Evolutionary conservation across 2,888 invertebrate species (phyloP).

Genomic region (Macrosoma leucophasiata): DNA sequence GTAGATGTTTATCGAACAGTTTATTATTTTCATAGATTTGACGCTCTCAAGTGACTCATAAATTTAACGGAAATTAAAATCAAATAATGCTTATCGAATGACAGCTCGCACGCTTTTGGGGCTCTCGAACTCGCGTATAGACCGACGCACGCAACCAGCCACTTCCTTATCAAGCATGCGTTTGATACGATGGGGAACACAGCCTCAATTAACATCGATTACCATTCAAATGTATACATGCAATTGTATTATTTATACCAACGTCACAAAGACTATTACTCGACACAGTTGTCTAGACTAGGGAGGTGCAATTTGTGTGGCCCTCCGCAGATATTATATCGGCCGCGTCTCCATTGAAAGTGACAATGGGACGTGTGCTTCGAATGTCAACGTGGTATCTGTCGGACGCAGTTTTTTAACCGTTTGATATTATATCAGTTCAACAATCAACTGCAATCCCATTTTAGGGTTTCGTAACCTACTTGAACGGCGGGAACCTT

Average conservation of each 20-base stretch:
- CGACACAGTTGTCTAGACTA: too few species aligned
- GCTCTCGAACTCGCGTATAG: conserved; percentile 21
- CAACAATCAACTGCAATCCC: background rate
- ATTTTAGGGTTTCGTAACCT: conserved; percentile 1
- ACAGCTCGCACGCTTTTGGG: too few species aligned
- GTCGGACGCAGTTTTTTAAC: conserved; percentile 16
- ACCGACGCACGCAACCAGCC: conserved; percentile 29
- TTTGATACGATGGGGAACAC: conserved; percentile 21
- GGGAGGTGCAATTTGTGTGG: too few species aligned
- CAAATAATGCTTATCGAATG: too few species aligned
- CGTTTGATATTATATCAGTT: conserved; percentile 9
- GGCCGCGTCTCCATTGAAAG: conserved; percentile 41
- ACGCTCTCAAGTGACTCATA: too few species aligned
- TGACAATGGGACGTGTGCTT: conserved; percentile 41
- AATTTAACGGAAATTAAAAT: too few species aligned
- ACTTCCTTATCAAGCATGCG: conserved; percentile 35
- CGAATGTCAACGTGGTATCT: conserved; percentile 42
- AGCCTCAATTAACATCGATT: too few species aligned
- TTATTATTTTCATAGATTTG: too few species aligned
- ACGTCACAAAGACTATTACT: conserved; percentile 4
- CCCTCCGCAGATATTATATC: too few species aligned
- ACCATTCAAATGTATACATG: conserved; percentile 9
- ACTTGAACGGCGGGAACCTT: too few species aligned
- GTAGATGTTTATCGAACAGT: too few species aligned
- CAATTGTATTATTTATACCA: conserved; percentile 13